phyloP scores from a whole-genome alignment of 2,797 vertebrate genomes.

The Betta splendens region DNA sequence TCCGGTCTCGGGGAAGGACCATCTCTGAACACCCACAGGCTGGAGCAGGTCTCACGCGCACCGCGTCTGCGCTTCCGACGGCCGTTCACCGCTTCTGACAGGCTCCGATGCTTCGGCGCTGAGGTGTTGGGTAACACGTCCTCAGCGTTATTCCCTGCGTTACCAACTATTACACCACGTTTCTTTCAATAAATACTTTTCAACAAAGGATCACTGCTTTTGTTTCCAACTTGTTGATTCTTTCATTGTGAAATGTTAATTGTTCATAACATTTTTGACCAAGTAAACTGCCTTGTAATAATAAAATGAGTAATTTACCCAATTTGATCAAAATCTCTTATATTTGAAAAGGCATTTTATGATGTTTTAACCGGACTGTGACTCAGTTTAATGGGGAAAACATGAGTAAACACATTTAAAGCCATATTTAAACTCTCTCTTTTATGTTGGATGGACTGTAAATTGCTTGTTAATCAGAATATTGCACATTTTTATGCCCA shows the following conservation, averaged over 20 bases:
- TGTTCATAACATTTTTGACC: constrained; percentile 1
- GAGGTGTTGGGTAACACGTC: constrained; percentile 18
- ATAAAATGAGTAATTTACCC: no score
- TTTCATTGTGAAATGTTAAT: background rate
- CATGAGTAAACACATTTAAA: constrained; percentile 18
- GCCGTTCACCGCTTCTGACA: constrained; percentile 28
- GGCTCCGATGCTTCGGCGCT: constrained; percentile 20
- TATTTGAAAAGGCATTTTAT: background rate
- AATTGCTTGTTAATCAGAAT: constrained; percentile 8
- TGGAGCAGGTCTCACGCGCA: constrained; percentile 26
- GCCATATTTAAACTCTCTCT: background rate
- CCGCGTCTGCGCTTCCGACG: constrained; percentile 23
- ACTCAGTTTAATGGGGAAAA: background rate
- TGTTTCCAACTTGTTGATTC: constrained; percentile 9
- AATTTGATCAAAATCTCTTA: no score
- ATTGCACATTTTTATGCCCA: constrained; percentile 13
- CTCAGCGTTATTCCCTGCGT: constrained; percentile 2
- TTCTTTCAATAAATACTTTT: background rate
- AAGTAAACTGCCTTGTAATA: no score
- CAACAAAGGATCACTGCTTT: background rate
- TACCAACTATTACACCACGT: background rate
- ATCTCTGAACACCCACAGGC: constrained; percentile 38
- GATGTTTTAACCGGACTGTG: background rate
- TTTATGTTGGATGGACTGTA: no score
- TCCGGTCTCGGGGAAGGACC: constrained; percentile 34